Conservation (phyloP, 1,140 invertebrate species). For the Heliconius nattereri region DNA sequence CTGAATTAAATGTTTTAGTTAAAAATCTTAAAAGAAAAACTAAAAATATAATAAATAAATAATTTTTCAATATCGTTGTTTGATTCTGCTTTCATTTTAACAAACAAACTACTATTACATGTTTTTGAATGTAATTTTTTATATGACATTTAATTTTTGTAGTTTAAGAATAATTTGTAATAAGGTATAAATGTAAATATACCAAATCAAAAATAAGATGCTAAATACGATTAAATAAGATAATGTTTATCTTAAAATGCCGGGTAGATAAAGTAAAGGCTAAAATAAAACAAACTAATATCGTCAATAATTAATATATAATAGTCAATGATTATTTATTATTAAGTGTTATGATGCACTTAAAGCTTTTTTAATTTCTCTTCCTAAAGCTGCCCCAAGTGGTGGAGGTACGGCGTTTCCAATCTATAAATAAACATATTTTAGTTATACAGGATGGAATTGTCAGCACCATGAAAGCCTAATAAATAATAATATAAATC, state of each 20-base stretch:
- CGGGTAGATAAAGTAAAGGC: no score
- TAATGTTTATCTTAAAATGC: no score
- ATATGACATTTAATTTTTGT: no score
- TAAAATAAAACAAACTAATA: neutral
- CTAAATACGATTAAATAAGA: no score
- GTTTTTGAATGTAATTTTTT: no score
- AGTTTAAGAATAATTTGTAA: no score
- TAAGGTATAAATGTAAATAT: no score
- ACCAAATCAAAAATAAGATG: no score
- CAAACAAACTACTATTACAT: no score
- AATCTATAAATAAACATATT: conserved; percentile 74
- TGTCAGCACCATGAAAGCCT: no score
- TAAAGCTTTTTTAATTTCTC: conserved; percentile 86
- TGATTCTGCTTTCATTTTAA: neutral
- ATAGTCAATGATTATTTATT: conserved; percentile 13
- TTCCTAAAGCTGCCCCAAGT: conserved; percentile 87
- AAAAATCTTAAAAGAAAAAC: conserved; percentile 89
- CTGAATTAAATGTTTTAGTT: conserved; percentile 85
- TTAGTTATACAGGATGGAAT: no score
- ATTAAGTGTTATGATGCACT: conserved; percentile 34
- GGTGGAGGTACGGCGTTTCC: conserved; percentile 95
- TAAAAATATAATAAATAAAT: conserved; percentile 55
- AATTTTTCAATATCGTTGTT: neutral
- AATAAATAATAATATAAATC: no score
- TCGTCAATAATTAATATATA: conserved; percentile 17